Conservation (phyloP, 2,888 invertebrate genomes). For the Alcis repandata region DNA sequence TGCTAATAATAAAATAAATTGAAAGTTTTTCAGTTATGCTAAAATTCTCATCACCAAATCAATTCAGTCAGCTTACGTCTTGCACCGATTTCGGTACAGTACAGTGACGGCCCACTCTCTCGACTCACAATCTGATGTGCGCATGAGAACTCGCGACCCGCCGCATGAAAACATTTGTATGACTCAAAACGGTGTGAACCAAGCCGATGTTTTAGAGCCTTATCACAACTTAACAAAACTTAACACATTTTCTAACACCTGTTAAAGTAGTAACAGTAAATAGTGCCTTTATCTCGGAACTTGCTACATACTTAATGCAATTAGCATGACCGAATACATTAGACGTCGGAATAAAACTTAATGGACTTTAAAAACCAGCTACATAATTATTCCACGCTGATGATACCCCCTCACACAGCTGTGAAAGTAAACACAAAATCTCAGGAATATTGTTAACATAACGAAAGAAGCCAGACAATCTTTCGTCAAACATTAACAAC, state of each 20-base stretch:
- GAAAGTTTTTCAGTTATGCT: background rate
- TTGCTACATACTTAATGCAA: constrained; percentile 49
- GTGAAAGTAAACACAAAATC: constrained; percentile 71
- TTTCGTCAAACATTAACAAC: constrained; percentile 76
- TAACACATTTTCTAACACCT: constrained; percentile 33
- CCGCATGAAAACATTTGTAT: constrained; percentile 66
- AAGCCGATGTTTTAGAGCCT: constrained; percentile 43
- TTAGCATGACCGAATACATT: constrained; percentile 52
- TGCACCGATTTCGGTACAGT: constrained; percentile 54
- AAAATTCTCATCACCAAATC: background rate
- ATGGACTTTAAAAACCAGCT: constrained; percentile 56
- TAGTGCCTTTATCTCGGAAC: constrained; percentile 35
- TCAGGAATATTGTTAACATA: constrained; percentile 68
- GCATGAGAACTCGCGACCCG: constrained; percentile 76
- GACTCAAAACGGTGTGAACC: constrained; percentile 71
- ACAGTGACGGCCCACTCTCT: constrained; percentile 66
- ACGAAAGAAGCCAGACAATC: constrained; percentile 67
- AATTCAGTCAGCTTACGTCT: constrained; percentile 33
- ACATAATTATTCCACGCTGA: constrained; percentile 65
- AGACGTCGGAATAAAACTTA: constrained; percentile 52
- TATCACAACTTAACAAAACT: constrained; percentile 48
- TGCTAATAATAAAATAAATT: no score
- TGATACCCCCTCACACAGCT: constrained; percentile 61
- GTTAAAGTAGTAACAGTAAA: constrained; percentile 31
- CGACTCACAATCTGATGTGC: constrained; percentile 72